Conservation (phyloP, 1,140 invertebrate genomes). For the Drosophila repleta region DNA sequence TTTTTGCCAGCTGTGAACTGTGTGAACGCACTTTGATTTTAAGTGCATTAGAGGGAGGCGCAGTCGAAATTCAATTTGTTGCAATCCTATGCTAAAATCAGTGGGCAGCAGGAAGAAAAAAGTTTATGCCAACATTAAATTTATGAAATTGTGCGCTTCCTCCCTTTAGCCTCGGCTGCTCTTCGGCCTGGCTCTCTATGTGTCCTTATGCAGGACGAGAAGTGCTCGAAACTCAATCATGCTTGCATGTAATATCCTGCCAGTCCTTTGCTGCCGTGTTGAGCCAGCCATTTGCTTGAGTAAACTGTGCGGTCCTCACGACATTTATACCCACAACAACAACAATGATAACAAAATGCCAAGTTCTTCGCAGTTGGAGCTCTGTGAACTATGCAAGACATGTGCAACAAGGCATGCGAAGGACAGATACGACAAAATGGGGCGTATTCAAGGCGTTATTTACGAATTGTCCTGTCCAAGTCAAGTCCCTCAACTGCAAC, state of each 20-base stretch:
- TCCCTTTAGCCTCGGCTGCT: conserved; percentile 49
- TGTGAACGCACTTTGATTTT: conserved; percentile 73
- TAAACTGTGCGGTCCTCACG: conserved; percentile 51
- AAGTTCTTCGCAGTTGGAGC: conserved; percentile 54
- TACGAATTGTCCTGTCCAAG: conserved; percentile 34
- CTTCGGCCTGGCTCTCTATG: too few relatives aligned
- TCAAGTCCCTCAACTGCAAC: conserved; percentile 25
- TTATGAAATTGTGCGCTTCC: conserved; percentile 78
- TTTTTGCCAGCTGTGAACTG: conserved; percentile 34
- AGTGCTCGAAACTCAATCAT: conserved; percentile 77
- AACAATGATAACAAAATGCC: conserved; percentile 64
- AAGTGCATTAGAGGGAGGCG: conserved; percentile 82
- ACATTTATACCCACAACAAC: conserved; percentile 66
- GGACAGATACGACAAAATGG: conserved; percentile 22
- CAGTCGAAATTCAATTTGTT: conserved; percentile 78
- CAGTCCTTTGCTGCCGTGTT: conserved; percentile 46
- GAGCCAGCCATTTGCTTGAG: conserved; percentile 58
- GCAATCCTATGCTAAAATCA: conserved; percentile 78
- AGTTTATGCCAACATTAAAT: conserved; percentile 70
- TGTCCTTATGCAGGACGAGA: conserved; percentile 14
- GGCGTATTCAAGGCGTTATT: conserved; percentile 38
- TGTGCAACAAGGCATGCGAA: conserved; percentile 61
- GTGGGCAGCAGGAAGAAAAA: conserved; percentile 19
- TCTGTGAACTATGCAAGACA: conserved; percentile 58
- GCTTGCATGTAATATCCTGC: conserved; percentile 78